Evolutionary conservation across 23 tunicate species (phyloP), one percentile per base, ranked within the genome.

Genomic region (Phallusia fumigata): DNA sequence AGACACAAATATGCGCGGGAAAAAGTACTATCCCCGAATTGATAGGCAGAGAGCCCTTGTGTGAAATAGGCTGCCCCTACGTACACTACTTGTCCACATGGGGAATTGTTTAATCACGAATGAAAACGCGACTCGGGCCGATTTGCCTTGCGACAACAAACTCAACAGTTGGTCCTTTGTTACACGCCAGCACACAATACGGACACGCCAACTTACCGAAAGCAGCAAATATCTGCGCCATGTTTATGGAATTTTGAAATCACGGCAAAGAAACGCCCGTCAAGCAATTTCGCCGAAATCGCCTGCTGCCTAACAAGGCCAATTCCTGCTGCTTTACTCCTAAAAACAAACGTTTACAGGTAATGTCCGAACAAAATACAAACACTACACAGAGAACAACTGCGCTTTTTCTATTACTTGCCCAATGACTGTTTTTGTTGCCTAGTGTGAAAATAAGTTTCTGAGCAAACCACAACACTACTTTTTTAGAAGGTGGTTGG

Each of bases 161-260:
- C 69, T 11, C 8, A 21, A 22, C 69, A 58, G 28, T 16, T 16
- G 1, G 28, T 58, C 69, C 69, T 21, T 58, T 58, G 69, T 58
- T 24, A 3, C 15, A 16, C 28, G 69, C 28, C 3, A 58, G 69
- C 69, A 58, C 3, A 58, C 69, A 21, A 58, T 6, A 58, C 15
- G 28, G 16, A 58, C 69, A 58, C 47, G 28, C 69, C 13, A 18
- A 77, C 83, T 79, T 79, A 79, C 83, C 83, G 52, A 79, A 79
- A 31, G 83, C 83, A 31, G 83, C 83, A 47, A 79, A 79, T 31
- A 79, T 79, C 36, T 52, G 51, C 73, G 83, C 83, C 83, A 79
- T 79, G 32, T 52, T 79, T 79, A 24, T 58, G 3, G 69, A 24
- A 13, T 58, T 58, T 58, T 58, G 28, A 21, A 21, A 24, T 21